Base-by-base conservation (phyloP, 2,888 invertebrate genomes). In the Spialia ferax region DNA sequence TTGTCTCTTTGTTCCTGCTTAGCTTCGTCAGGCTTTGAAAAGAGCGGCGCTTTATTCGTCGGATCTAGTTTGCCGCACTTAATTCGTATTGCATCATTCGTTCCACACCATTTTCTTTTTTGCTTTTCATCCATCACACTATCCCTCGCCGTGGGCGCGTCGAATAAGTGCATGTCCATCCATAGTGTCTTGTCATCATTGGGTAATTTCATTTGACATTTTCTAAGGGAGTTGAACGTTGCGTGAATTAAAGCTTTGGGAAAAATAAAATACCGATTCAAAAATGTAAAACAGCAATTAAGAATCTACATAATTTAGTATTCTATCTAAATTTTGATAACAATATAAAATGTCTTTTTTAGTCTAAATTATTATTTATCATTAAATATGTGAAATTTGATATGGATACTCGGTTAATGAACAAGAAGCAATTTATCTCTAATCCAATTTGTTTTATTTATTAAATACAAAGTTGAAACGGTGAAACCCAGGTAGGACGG, bases 1-100 rank as follows among this genome's bases (percentile, higher is more conserved):
- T 91, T 88, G 88, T 87, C 86, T 84, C 86, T 82, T 88, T 89
- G 90, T 89, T 84, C 83, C 80, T 85, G 85, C 81, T 85, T 83
- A 84, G 79, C 82, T 83, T 78, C 84, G 83, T 84, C 85, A 84
- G 82, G 75, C 80, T 80, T 80, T 87, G 85, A 87, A 88, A 88
- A 87, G 87, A 85, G 82, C 83, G 81, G 76, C 82, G 81, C 82
- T 86, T 83, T 82, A 84, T 87, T 85, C 80, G 80, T 80, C 77
- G 81, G 85, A 87, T 87, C 86, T 88, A 89, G 86, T 91, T 91
- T 85, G 84, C 81, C 83, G 85, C 86, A 86, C 81, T 87, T 87
- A 84, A 88, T 88, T 87, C 80, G 82, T 84, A 87, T 88, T 88
- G 84, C 88, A 85, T 86, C 84, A 87, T 86, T 87, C 82, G 85